Evolutionary conservation across 2,797 vertebrate genomes (phyloP).

Genomic region (Hippopotamyrus pictus): DNA sequence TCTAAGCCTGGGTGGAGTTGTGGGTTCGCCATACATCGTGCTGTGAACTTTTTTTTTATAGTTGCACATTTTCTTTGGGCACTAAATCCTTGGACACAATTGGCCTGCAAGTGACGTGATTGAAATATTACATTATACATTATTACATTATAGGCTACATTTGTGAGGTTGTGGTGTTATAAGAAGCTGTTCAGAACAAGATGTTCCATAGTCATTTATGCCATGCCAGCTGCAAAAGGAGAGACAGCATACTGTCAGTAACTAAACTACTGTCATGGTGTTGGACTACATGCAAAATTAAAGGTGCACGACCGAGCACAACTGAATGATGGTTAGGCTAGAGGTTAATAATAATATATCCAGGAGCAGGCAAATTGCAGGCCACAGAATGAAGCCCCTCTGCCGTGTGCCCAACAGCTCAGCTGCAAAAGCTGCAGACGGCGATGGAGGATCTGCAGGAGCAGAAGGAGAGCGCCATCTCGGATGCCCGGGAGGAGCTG

Average conservation of each 20-base stretch:
- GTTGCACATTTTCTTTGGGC: neutral
- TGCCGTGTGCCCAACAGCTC: slow-evolving; percentile 60
- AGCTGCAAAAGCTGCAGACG: slow-evolving; percentile 75
- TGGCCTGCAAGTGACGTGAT: neutral
- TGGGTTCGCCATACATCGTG: neutral
- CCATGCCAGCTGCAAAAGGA: neutral
- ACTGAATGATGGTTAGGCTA: neutral
- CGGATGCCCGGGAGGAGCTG: slow-evolving; percentile 65
- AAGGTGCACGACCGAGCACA: neutral
- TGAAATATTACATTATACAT: neutral
- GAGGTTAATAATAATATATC: neutral
- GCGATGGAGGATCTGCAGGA: slow-evolving; percentile 74
- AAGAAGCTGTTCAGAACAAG: neutral
- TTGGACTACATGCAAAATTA: neutral
- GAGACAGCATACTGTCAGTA: neutral
- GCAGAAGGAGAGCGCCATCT: slow-evolving; percentile 71
- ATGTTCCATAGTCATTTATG: neutral
- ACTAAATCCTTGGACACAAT: neutral
- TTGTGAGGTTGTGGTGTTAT: neutral
- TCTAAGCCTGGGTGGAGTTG: neutral
- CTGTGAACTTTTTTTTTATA: neutral
- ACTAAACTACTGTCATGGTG: neutral
- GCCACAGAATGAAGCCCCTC: neutral
- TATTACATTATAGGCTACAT: neutral
- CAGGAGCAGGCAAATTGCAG: neutral